Evolutionary conservation across 2,113 vertebrate genomes (phyloP).

Genomic region (Osmerus eperlanus): DNA sequence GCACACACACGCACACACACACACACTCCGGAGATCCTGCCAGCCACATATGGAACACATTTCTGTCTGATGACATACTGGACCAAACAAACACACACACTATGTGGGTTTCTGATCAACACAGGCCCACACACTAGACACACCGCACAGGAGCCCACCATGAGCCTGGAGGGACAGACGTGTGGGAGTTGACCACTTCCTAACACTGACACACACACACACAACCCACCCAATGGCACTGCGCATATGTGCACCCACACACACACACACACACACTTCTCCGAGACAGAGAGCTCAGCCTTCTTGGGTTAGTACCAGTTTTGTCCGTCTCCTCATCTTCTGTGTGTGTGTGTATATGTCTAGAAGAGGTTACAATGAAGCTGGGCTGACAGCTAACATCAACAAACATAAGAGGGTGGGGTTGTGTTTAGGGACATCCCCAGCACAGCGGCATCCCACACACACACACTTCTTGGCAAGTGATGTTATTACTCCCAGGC

Average conservation of each 20-base stretch:
- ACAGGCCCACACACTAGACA: too few species aligned
- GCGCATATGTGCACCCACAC: not conserved
- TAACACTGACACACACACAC: not conserved
- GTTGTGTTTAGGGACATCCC: conserved; percentile 35
- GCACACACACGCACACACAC: not conserved
- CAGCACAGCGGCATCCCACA: conserved; percentile 9
- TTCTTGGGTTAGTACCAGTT: not conserved
- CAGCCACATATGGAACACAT: conserved; percentile 44
- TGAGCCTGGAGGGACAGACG: not conserved
- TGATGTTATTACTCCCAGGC: not conserved
- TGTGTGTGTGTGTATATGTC: not conserved
- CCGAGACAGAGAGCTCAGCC: not conserved
- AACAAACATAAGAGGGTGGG: conserved; percentile 61
- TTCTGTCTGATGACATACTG: conserved; percentile 19
- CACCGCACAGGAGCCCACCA: conserved; percentile 21
- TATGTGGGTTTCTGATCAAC: too few species aligned
- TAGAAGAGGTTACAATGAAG: conserved; percentile 33
- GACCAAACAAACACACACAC: conserved; percentile 24
- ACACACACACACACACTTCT: conserved; percentile 13
- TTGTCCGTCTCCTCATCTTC: conserved; percentile 14
- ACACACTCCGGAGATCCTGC: conserved; percentile 15
- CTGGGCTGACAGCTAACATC: conserved; percentile 34
- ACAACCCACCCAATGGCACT: not conserved
- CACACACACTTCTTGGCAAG: not conserved
- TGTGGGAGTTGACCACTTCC: conserved; percentile 19